Evolutionary conservation across 2,797 vertebrate species (phyloP), one percentile per base, ranked within the genome.

Genomic region (Distichodus sexfasciatus): DNA sequence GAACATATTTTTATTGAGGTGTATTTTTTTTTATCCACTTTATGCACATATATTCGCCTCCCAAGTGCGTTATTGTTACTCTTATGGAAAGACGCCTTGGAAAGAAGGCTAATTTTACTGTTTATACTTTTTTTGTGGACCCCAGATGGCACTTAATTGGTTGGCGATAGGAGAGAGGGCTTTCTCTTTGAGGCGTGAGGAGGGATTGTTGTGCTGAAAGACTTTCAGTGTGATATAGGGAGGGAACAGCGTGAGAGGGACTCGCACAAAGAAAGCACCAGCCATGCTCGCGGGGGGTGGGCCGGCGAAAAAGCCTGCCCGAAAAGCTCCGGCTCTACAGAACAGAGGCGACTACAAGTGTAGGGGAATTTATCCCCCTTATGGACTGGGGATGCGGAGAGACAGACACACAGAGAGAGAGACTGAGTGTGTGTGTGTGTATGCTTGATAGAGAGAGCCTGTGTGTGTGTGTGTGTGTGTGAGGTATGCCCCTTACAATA

Each of bases 141-240:
- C 90, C 91, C 93, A 95, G 94, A 94, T 96, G 94, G 94, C 89
- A 91, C 90, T 95, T 96, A 97, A 96, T 95, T 96, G 94, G 94
- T 91, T 94, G 92, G 93, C 93, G 92, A 92, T 93, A 87, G 91
- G 93, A 95, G 93, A 84, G 88, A 89, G 91, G 90, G 89, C 91
- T 91, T 93, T 89, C 91, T 90, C 90, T 94, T 94, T 92, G 87
- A 94, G 93, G 90, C 90, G 92, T 91, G 91, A 94, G 94, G 92
- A 89, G 93, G 92, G 94, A 94, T 94, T 94, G 93, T 93, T 92
- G 92, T 86, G 82, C 89, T 94, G 94, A 95, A 95, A 94, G 91
- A 89, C 91, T 90, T 92, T 86, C 90, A 90, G 90, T 83, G 85
- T 91, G 88, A 92, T 90, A 90, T 91, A 90, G 90, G 92, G 88